Conservation (phyloP, 2,888 invertebrate species). For the Gibbula magus region DNA sequence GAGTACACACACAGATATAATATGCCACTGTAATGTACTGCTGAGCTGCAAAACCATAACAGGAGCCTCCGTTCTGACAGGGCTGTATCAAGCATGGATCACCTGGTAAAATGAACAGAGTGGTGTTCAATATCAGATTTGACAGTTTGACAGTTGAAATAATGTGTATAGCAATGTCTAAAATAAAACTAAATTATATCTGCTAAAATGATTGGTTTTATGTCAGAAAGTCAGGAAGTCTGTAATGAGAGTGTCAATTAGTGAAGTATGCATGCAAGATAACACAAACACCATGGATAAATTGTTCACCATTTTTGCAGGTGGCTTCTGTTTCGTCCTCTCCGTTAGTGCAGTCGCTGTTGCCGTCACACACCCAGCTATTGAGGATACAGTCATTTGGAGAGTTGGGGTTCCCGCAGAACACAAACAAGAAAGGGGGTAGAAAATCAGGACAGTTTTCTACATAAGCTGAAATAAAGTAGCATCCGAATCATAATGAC, state of each 20-base stretch:
- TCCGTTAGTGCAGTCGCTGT: conserved; percentile 47
- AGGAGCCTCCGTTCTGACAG: conserved; percentile 44
- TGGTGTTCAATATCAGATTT: no score
- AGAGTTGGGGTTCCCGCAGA: conserved; percentile 45
- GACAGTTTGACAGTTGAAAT: no score
- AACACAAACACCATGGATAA: no score
- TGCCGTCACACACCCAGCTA: conserved; percentile 56
- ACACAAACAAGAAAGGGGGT: conserved; percentile 32
- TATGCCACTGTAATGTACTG: conserved; percentile 38
- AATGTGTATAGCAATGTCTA: no score
- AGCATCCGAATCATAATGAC: no score
- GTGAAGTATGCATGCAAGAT: no score
- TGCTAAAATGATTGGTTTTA: no score
- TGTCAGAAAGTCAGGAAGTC: no score
- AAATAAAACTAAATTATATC: no score
- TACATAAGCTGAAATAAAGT: conserved; percentile 25
- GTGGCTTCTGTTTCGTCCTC: conserved; percentile 58
- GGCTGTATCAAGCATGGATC: conserved; percentile 39
- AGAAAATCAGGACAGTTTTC: conserved; percentile 35
- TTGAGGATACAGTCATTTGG: conserved; percentile 46
- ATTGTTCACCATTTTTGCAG: conserved; percentile 48
- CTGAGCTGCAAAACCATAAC: conserved; percentile 28
- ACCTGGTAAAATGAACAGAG: conserved; percentile 32
- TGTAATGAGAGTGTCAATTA: no score
- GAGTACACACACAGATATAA: conserved; percentile 77